phyloP scores from a whole-genome alignment of 2,797 vertebrate species.

The Microcaecilia unicolor region DNA sequence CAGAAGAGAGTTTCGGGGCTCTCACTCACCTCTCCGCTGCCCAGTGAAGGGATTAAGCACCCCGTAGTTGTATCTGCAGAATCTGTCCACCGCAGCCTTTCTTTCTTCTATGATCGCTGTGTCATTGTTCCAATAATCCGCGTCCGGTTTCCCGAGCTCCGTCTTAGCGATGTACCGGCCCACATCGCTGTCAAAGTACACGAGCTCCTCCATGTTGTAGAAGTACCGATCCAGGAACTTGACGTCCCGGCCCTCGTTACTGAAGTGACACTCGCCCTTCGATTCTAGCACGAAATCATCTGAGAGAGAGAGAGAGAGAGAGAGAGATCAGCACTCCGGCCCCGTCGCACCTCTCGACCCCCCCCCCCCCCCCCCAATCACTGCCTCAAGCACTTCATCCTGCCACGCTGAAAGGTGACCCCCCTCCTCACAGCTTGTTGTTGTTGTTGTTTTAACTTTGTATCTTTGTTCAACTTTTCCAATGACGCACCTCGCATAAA shows the following conservation, averaged over 20 bases:
- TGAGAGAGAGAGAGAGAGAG: not conserved
- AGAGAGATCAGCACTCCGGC: not conserved
- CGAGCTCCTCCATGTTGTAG: conserved; percentile 26
- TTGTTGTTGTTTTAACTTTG: no score
- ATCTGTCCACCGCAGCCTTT: not conserved
- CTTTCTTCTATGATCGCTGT: not conserved
- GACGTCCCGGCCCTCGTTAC: conserved; percentile 21
- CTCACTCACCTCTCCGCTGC: not conserved
- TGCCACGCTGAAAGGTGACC: no score
- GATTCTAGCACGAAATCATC: conserved; percentile 26
- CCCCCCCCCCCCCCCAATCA: not conserved
- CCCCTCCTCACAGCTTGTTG: no score
- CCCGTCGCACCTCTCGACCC: not conserved
- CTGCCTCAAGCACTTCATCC: no score
- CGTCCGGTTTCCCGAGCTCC: not conserved
- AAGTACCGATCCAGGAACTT: conserved; percentile 13
- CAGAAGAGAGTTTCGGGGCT: not conserved
- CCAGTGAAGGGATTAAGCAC: conserved; percentile 1
- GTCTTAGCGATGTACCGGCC: not conserved
- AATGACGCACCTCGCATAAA: no score
- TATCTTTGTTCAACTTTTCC: no score
- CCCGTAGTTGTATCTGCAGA: conserved; percentile 14
- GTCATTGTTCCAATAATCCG: not conserved
- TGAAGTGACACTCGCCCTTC: conserved; percentile 30
- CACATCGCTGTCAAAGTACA: conserved; percentile 6